Evolutionary conservation across 2,113 vertebrate genomes (phyloP), one percentile per base, ranked within the genome.

Genomic region (Leptocoma aspasia): DNA sequence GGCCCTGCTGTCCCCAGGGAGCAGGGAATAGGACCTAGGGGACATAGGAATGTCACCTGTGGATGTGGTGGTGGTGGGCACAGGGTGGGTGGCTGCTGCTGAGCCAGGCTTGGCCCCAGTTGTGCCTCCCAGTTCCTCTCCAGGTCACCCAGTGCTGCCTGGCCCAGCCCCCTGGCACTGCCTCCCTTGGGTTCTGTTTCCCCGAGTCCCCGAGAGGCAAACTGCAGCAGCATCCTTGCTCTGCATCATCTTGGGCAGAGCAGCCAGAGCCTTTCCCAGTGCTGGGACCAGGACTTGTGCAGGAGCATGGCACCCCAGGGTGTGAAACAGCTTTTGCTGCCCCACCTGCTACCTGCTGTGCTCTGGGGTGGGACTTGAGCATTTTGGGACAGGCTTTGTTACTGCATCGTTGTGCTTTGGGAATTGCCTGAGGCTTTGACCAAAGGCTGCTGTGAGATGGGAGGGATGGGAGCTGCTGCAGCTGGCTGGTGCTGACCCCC

Each of bases 291-390:
- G 50, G 57, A 80, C 4, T 15, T 20, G 16, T 52, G 63, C 3
- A 4, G 68, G 10, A 53, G 11, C 0, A 0, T 2, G 42, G 45
- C 24, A 19, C 49, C n/a, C 11, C 1, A 2, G 13, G 0, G 3
- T 50, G 82, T 41, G 68, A 27, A 76, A 53, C 68, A 57, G 57
- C 23, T 19, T 84, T 44, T 65, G 41, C 17, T 75, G 35, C 56
- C 45, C n/a, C 3, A 7, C 27, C 26, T 45, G 44, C 33, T 47
- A 6, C 66, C 45, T 45, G 52, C 61, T 13, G 4, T 9, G 13
- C 30, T 49, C 18, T 80, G 56, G 28, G 15, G 10, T 21, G 31
- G 24, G 7, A 11, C 4, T 23, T 31, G 9, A 19, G 42, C 15
- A 13, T n/a, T 71, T 86, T 52, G 49, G 83, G 94, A 6, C 20